A percentile compares a stretch with the other conserved stretches of the same genome.
Evolutionary conservation across 2,888 invertebrate species (phyloP).

Genomic region (Drosophila yooni): DNA sequence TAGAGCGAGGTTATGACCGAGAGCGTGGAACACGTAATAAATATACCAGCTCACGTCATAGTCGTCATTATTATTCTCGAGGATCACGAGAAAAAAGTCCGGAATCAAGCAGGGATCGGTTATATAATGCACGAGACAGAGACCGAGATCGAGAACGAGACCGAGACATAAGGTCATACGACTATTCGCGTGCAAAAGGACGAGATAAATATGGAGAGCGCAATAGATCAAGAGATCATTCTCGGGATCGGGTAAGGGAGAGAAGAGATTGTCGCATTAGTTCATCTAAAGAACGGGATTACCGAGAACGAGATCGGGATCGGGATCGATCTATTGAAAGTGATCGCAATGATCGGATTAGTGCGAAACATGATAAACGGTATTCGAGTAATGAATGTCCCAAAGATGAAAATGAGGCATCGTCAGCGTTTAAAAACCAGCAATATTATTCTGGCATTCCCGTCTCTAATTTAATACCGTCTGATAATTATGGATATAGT

Average conservation of each 20-base stretch:
- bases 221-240: constrained; percentile 63
- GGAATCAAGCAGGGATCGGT: constrained; percentile 66
- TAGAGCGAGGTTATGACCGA: constrained; percentile 71
- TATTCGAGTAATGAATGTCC: constrained; percentile 60
- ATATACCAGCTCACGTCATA: constrained; percentile 69
- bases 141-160: constrained; percentile 26
- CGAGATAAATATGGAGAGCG: constrained; percentile 66
- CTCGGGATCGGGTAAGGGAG: constrained; percentile 82
- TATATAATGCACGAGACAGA: constrained; percentile 49
- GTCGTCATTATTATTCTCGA: constrained; percentile 79
- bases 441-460: constrained; percentile 63
- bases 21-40: constrained; percentile 72
- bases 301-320: constrained; percentile 82
- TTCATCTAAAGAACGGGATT: constrained; percentile 68
- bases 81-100: constrained; percentile 82
- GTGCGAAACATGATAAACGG: constrained; percentile 62
- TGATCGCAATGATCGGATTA: constrained; percentile 58
- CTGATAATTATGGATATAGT: constrained; percentile 67
- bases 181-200: constrained; percentile 66
- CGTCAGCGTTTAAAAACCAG: constrained; percentile 49
- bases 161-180: constrained; percentile 49
- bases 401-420: constrained; percentile 34
- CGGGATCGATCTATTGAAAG: constrained; percentile 45
- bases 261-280: constrained; percentile 66
- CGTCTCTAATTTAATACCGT: constrained; percentile 42